These are phyloP conservation scores for Antechinus stuartii DNA, from an alignment of 2,113 vertebrate species.

Conservation along the genomic window DNA sequence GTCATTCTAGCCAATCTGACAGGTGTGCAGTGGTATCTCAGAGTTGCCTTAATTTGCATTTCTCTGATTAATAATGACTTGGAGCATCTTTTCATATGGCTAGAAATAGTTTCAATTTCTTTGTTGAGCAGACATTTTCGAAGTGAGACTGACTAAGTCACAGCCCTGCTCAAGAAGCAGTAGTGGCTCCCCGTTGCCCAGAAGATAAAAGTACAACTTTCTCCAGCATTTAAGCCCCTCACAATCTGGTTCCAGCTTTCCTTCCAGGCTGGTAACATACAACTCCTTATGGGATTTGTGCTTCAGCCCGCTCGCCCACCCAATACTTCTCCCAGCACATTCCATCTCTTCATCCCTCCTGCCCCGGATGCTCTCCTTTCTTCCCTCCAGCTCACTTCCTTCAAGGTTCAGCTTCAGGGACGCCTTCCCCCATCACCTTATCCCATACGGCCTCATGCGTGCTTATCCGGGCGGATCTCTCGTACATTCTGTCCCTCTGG, in stretches of 20 bases:
- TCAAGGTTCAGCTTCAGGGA: not conserved
- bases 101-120: too few species aligned
- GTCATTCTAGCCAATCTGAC: too few species aligned
- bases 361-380: too few species aligned
- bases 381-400: not conserved
- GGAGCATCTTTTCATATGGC: too few species aligned
- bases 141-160: not conserved
- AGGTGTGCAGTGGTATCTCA: too few species aligned
- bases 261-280: not conserved
- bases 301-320: not conserved
- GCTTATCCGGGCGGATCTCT: not conserved
- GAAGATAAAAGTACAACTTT: not conserved
- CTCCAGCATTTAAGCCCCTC: not conserved
- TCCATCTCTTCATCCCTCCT: not conserved
- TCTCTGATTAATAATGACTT: too few species aligned
- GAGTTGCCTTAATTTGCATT: too few species aligned
- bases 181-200: not conserved
- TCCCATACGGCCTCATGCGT: accelerated
- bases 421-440: not conserved
- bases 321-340: not conserved
- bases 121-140: not conserved
- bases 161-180: not conserved
- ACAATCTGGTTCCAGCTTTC: not conserved
- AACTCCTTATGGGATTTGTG: too few species aligned
- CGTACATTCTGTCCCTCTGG: too few species aligned